phyloP scores from a whole-genome alignment of 2,888 invertebrate genomes.

The Scaptomyza cyrtandrae region DNA sequence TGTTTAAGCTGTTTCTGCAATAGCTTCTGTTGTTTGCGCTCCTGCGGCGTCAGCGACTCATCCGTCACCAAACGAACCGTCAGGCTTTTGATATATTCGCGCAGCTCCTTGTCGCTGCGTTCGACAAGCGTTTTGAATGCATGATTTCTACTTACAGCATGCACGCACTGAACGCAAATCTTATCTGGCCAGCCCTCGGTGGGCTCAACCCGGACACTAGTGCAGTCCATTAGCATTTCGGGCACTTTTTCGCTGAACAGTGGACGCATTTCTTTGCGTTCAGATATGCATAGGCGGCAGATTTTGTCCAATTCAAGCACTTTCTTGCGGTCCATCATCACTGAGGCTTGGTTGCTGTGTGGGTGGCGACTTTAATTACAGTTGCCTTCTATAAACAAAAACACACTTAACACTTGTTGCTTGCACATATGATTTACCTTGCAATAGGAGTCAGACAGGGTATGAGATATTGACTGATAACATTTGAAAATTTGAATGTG shows the following conservation, averaged over 20 bases:
- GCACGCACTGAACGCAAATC: conserved; percentile 88
- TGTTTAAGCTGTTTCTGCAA: conserved; percentile 59
- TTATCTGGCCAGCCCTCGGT: conserved; percentile 87
- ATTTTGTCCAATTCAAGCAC: conserved; percentile 86
- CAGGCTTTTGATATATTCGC: conserved; percentile 85
- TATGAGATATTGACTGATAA: conserved; percentile 48
- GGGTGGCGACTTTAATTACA: neutral
- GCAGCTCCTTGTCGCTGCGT: conserved; percentile 86
- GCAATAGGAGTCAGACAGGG: conserved; percentile 9
- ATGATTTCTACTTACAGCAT: conserved; percentile 88
- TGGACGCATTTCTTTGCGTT: conserved; percentile 88
- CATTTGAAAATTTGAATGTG: conserved; percentile 23
- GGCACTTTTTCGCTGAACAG: conserved; percentile 88
- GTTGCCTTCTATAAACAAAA: conserved; percentile 16
- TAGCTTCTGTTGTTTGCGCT: conserved; percentile 60
- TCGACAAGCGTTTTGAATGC: conserved; percentile 88
- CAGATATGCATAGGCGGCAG: conserved; percentile 87
- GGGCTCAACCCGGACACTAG: conserved; percentile 87
- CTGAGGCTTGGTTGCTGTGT: conserved; percentile 7
- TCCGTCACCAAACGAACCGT: conserved; percentile 83
- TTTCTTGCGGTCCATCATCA: conserved; percentile 83
- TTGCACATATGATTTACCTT: neutral
- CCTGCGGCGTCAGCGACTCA: conserved; percentile 62
- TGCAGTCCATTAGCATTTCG: conserved; percentile 88
- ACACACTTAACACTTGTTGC: conserved; percentile 29